Percentiles rank a stretch among this genome's conserved stretches.
Evolutionary conservation across 2,888 invertebrate genomes (phyloP).

Genomic region (Papilio protenor): DNA sequence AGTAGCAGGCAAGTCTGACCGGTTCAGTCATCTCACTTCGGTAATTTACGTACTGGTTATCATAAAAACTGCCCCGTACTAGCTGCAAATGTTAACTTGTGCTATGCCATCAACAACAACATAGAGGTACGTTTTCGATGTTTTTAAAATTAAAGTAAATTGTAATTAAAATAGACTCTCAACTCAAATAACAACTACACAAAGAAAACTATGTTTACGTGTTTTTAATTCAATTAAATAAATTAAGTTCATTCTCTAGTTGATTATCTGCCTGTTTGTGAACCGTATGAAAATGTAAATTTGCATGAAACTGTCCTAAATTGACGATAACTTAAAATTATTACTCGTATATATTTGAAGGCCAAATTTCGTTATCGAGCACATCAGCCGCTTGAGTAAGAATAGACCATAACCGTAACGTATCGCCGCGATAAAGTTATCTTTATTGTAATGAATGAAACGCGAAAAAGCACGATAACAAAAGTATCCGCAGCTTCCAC

Average conservation of each 20-base stretch:
- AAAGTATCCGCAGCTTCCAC: slow-evolving; percentile 1
- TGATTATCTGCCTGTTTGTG: neutral
- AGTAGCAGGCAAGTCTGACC: neutral
- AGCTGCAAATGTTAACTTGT: neutral
- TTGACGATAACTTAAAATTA: neutral
- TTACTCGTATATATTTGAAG: neutral
- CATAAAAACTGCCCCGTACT: neutral
- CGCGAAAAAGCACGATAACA: slow-evolving; percentile 25
- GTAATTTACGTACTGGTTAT: neutral
- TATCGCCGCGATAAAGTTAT: slow-evolving; percentile 17
- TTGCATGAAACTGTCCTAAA: slow-evolving; percentile 7
- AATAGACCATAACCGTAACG: slow-evolving; percentile 16
- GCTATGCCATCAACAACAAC: neutral
- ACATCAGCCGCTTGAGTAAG: neutral
- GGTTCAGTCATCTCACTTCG: neutral
- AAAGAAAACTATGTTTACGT: neutral
- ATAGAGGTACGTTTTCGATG: neutral
- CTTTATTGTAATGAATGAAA: slow-evolving; percentile 17
- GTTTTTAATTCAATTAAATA: neutral
- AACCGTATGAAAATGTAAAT: neutral
- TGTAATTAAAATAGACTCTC: too few relatives aligned
- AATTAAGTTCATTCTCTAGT: neutral
- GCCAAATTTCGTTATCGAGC: slow-evolving; percentile 3
- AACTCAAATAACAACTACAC: too few relatives aligned
- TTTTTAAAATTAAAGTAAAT: too few relatives aligned